Conservation (phyloP, 2,797 vertebrate genomes). For the Pseudocheirus occidentalis region DNA sequence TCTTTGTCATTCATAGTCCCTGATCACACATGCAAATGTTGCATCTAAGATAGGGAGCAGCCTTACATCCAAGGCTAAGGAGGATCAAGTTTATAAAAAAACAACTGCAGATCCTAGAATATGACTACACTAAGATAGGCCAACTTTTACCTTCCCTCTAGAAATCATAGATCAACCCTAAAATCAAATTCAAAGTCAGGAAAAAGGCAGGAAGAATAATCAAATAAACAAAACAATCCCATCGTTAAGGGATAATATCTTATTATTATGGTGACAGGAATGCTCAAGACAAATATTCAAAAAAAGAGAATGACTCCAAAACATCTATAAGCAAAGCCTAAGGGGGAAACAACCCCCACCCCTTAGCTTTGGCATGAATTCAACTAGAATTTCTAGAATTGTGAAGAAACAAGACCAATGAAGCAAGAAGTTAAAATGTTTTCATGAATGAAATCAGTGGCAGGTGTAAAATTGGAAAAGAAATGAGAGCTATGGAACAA, state of each 20-base stretch:
- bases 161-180: neutral
- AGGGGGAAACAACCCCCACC: no score
- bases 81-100: neutral
- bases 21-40: neutral
- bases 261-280: neutral
- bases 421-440: neutral
- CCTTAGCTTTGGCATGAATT: no score
- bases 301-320: neutral
- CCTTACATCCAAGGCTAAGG: neutral
- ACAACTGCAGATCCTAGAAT: neutral
- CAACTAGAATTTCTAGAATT: no score
- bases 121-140: neutral
- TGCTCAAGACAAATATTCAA: neutral
- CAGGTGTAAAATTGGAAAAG: neutral
- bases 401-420: neutral
- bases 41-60: neutral
- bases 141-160: neutral
- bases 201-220: neutral
- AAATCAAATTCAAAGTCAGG: neutral
- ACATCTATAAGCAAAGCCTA: no score
- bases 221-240: neutral
- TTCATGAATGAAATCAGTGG: neutral
- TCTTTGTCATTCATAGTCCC: neutral
- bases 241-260: neutral
- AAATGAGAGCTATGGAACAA: neutral